A percentile compares a stretch with the other conserved stretches of the same genome.
phyloP scores from a whole-genome alignment of 2,888 invertebrate genomes.

The Drosophila affinis region DNA sequence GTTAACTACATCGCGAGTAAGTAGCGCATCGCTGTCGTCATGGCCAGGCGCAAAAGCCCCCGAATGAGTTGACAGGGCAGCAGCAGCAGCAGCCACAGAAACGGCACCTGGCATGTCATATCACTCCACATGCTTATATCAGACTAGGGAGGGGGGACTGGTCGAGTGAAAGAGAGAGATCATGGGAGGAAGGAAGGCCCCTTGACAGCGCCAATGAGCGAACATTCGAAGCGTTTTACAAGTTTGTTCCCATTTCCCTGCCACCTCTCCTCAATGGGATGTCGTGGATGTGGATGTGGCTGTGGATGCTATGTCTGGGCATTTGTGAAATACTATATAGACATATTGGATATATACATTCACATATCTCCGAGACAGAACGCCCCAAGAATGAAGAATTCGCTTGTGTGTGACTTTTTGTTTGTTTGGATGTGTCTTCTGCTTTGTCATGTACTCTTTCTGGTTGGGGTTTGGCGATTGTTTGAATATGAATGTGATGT shows the following conservation, averaged over 20 bases:
- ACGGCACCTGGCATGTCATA: conserved; percentile 82
- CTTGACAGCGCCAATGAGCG: conserved; percentile 84
- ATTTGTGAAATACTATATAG: conserved; percentile 76
- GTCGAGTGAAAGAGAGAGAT: conserved; percentile 15
- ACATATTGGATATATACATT: conserved; percentile 62
- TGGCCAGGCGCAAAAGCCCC: conserved; percentile 73
- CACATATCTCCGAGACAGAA: conserved; percentile 31
- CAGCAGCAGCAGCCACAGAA: conserved; percentile 24
- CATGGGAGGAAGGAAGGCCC: conserved; percentile 46
- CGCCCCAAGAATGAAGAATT: conserved; percentile 43
- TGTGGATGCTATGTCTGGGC: conserved; percentile 49
- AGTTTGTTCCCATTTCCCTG: conserved; percentile 81
- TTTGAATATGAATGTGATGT: no score
- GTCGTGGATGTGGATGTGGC: conserved; percentile 21
- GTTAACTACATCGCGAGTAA: conserved; percentile 65
- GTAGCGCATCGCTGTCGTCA: conserved; percentile 72
- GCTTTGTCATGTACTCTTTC: conserved; percentile 6
- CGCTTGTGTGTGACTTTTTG: conserved; percentile 24
- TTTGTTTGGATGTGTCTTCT: not conserved
- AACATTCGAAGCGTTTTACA: conserved; percentile 82
- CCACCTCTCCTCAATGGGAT: conserved; percentile 15
- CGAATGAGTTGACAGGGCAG: conserved; percentile 66
- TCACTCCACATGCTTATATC: conserved; percentile 66
- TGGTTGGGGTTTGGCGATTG: not conserved
- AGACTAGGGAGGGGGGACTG: not conserved